Evolutionary conservation across 2,113 vertebrate genomes (phyloP).

Genomic region (Sturnira hondurensis): DNA sequence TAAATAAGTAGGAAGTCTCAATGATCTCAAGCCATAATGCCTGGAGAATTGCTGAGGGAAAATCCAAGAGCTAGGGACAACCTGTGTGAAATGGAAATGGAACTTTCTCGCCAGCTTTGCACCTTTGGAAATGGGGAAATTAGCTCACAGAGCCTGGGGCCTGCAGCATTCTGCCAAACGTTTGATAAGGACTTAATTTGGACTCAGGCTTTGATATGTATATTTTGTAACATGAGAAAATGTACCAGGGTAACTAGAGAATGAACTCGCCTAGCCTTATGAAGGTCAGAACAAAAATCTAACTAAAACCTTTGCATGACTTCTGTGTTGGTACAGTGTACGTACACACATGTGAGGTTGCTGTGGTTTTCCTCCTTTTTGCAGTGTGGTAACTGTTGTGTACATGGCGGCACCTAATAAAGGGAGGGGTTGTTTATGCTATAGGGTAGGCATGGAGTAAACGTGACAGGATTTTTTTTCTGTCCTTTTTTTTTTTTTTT

Average conservation of each 20-base stretch:
- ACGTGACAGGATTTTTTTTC: neutral
- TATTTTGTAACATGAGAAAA: neutral
- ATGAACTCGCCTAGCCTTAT: neutral
- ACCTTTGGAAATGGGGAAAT: neutral
- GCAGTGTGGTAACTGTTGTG: neutral
- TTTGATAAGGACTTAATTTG: neutral
- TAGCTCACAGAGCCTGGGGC: neutral
- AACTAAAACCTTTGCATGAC: neutral
- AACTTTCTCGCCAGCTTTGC: neutral
- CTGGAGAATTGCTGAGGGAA: neutral
- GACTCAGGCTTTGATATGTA: neutral
- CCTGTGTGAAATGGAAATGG: no score
- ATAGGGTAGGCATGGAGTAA: neutral
- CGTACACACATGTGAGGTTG: rapidly evolving
- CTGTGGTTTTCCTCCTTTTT: neutral
- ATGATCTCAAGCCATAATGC: neutral
- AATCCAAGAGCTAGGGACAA: neutral
- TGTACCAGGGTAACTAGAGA: neutral
- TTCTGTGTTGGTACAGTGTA: neutral
- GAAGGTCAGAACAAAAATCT: neutral
- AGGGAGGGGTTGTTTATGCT: neutral
- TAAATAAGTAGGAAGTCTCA: neutral
- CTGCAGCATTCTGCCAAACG: neutral
- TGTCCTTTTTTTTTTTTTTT: neutral
- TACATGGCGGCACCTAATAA: neutral